Conservation (phyloP, 2,797 vertebrate genomes). For the Geotrypetes seraphini region DNA sequence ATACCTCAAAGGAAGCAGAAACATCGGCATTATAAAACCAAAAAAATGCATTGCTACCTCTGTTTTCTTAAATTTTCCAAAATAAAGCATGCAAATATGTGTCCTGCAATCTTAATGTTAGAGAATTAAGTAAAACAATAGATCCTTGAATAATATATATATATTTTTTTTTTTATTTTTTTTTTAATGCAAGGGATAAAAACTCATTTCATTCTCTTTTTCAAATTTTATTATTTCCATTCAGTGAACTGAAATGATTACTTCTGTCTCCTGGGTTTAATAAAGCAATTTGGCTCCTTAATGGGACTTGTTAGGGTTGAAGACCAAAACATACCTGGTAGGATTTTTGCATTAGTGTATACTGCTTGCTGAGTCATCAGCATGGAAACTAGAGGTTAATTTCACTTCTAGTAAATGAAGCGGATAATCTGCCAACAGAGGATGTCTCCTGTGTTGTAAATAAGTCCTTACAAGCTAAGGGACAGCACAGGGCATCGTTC, state of each 20-base stretch:
- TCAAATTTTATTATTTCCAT: conserved; percentile 38
- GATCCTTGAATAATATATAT: conserved; percentile 8
- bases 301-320: conserved; percentile 47
- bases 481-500: conserved; percentile 29
- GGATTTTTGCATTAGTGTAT: conserved; percentile 33
- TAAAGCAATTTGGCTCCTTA: conserved; percentile 50
- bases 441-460: conserved; percentile 40
- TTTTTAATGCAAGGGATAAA: conserved; percentile 8
- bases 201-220: conserved; percentile 12
- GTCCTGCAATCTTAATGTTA: background rate
- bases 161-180: no score
- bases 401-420: conserved; percentile 57
- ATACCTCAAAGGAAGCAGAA: conserved; percentile 5
- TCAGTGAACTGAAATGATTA: conserved; percentile 42
- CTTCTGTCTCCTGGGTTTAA: conserved; percentile 43
- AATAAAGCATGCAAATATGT: background rate
- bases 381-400: conserved; percentile 50
- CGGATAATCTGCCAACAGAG: conserved; percentile 55
- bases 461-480: conserved; percentile 48
- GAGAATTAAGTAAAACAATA: background rate
- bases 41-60: background rate
- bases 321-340: conserved; percentile 39
- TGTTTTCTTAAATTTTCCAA: background rate
- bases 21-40: background rate
- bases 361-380: conserved; percentile 56